Evolutionary conservation across 1,140 invertebrate genomes (phyloP).

Genomic region (Sycobia sp.): DNA sequence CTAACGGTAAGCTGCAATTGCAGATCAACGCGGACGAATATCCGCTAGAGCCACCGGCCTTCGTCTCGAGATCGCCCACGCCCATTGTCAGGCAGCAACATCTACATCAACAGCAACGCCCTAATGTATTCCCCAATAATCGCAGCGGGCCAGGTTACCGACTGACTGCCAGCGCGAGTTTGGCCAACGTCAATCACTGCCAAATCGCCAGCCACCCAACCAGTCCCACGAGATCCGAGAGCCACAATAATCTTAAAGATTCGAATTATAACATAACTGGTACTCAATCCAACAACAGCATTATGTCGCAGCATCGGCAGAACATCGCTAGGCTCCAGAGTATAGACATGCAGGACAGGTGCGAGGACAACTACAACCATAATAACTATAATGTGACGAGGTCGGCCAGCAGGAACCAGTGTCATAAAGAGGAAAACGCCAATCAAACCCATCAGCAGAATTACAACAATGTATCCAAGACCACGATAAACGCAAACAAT

Average conservation of each 20-base stretch:
- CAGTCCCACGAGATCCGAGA: conserved; percentile 57
- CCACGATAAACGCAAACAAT: conserved; percentile 56
- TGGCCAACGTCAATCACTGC: conserved; percentile 63
- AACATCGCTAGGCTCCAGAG: conserved; percentile 50
- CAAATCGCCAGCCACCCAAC: conserved; percentile 45
- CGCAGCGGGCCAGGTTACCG: conserved; percentile 50
- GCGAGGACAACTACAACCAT: conserved; percentile 57
- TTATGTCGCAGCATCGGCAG: conserved; percentile 45
- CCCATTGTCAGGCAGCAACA: conserved; percentile 53
- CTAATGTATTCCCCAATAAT: conserved; percentile 45
- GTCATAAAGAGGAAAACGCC: conserved; percentile 62
- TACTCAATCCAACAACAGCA: conserved; percentile 45
- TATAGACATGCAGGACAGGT: conserved; percentile 52
- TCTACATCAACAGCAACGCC: conserved; percentile 39
- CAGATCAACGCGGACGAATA: conserved; percentile 62
- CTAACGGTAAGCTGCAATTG: conserved; percentile 55
- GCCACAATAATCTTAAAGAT: conserved; percentile 60
- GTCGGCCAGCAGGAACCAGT: conserved; percentile 50
- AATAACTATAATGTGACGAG: conserved; percentile 56
- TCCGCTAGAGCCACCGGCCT: conserved; percentile 64
- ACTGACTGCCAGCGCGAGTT: conserved; percentile 61
- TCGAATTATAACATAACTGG: conserved; percentile 59
- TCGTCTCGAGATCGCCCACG: conserved; percentile 65
- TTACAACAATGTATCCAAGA: conserved; percentile 58
- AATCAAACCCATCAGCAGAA: conserved; percentile 59